Base-by-base conservation (phyloP, 2,888 invertebrate species). In the Conomelus anceps region DNA sequence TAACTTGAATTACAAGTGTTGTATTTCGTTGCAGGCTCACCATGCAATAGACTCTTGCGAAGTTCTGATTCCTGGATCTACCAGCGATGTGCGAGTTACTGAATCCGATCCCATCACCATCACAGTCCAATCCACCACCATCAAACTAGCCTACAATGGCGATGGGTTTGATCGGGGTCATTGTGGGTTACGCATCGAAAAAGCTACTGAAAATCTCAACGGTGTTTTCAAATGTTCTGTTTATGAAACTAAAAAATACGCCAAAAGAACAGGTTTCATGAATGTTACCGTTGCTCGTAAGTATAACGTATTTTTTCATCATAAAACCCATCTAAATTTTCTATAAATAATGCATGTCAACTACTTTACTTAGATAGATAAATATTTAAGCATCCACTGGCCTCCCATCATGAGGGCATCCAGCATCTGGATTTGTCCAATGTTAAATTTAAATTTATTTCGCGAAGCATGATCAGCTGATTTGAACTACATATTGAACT, bases 261-360 rank as follows among this genome's bases (percentile, higher is more conserved):
- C 94, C 13, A 97, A 97, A 92, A 93, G 95, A 0, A 93, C 93
- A 0, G 96, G 95, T 22, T 93, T 92, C 11, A 95, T 96, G 94
- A 94, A 94, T 87, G 94, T 97, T 17, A 93, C 95, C 3, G 96
- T 97, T 41, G 97, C 97, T 90, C 94, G 97, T 97, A 93, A 95
- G 97, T 96, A 91, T 84, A 22, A 88, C 88, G n/a, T 23, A 22
- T 90, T 29, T 87, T 89, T 89, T 24, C 29, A 24, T 17, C 26
- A 87, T 34, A 90, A n/a, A n/a, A n/a, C n/a, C n/a, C n/a, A n/a
- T n/a, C n/a, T n/a, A n/a, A n/a, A 84, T 13, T 22, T 20, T 85
- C 20, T 86, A 41, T n/a, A n/a, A n/a, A n/a, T n/a, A n/a, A n/a
- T n/a, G n/a, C n/a, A n/a, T n/a, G n/a, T n/a, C n/a, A n/a, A n/a